phyloP scores from a whole-genome alignment of 2,888 invertebrate genomes.

The Geotrupes spiniger region DNA sequence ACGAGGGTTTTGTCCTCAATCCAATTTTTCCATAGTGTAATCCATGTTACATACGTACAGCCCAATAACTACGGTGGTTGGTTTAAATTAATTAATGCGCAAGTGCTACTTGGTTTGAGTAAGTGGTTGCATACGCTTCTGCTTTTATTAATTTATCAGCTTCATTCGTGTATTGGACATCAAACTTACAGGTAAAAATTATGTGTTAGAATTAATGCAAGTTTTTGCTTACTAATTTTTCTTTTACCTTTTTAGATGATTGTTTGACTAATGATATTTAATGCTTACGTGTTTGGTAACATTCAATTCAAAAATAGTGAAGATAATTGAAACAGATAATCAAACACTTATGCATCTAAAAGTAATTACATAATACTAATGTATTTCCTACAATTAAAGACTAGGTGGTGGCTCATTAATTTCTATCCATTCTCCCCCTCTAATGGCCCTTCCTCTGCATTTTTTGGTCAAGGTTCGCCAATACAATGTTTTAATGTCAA shows the following conservation, averaged over 20 bases:
- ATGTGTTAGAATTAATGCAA: background rate
- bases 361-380: too few relatives aligned
- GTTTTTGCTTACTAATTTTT: conserved; percentile 1
- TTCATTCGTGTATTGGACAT: conserved; percentile 14
- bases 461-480: conserved; percentile 8
- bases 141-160: conserved; percentile 12
- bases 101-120: conserved; percentile 2
- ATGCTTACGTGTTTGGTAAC: background rate
- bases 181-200: conserved; percentile 16
- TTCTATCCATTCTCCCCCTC: conserved; percentile 18
- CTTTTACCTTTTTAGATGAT: background rate
- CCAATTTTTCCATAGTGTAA: background rate
- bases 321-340: too few relatives aligned
- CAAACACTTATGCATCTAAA: too few relatives aligned
- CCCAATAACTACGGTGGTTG: background rate
- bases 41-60: background rate
- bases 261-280: conserved; percentile 9
- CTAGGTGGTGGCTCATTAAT: conserved; percentile 34
- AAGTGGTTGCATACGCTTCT: conserved; percentile 11
- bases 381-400: background rate
- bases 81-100: conserved; percentile 9
- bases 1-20: too few relatives aligned
- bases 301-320: too few relatives aligned
- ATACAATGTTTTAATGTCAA: background rate
- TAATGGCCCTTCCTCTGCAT: conserved; percentile 15